These are phyloP conservation scores for Regulus satrapa DNA, from an alignment of 2,113 vertebrate genomes.

Conservation along the genomic window DNA sequence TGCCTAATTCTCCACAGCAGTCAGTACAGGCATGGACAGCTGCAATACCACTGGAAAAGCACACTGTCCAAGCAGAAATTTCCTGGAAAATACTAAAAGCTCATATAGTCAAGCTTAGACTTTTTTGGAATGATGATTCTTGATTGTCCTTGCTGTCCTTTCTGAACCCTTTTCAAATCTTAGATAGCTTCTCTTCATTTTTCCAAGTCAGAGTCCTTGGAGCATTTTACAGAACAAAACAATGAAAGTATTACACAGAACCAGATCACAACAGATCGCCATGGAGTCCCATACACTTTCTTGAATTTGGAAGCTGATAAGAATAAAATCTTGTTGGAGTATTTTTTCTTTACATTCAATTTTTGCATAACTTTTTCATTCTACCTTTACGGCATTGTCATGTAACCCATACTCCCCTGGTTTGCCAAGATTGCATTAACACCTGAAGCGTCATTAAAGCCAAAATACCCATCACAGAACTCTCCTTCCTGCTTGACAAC, in stretches of 20 bases:
- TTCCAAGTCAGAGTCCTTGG: neutral
- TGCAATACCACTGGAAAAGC: neutral
- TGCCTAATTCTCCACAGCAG: neutral
- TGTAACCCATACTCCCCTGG: neutral
- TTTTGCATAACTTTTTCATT: neutral
- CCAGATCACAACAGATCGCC: neutral
- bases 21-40: neutral
- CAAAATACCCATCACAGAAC: neutral
- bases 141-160: neutral
- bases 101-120: neutral
- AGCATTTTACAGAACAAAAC: neutral
- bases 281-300: neutral
- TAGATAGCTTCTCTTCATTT: neutral
- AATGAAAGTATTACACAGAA: neutral
- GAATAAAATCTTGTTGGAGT: neutral
- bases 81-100: neutral
- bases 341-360: neutral
- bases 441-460: neutral
- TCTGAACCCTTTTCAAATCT: neutral
- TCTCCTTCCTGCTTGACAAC: neutral
- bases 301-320: neutral
- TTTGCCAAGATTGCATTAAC: neutral
- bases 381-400: neutral
- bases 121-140: neutral
- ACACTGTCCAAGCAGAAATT: neutral